phyloP scores from a whole-genome alignment of 2,113 vertebrate species.

The Eolophus roseicapilla region DNA sequence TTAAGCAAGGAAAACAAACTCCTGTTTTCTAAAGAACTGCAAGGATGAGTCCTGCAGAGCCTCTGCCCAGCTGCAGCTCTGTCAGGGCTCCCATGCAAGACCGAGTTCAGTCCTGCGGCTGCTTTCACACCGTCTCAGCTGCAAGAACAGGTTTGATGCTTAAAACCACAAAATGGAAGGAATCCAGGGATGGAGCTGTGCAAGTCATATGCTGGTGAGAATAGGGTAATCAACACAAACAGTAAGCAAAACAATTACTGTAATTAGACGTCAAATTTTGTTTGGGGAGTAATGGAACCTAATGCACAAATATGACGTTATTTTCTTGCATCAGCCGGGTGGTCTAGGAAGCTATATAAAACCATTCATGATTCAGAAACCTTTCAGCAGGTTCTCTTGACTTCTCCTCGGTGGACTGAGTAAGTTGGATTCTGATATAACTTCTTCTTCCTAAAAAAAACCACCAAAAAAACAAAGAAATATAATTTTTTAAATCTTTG shows the following conservation, averaged over 20 bases:
- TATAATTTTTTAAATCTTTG: background rate
- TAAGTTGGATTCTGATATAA: slow-evolving; percentile 42
- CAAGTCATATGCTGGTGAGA: background rate
- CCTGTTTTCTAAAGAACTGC: background rate
- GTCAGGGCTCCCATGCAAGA: fast-evolving
- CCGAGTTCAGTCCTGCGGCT: fast-evolving
- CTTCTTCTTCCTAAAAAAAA: background rate
- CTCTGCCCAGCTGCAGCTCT: background rate
- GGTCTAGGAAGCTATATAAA: slow-evolving; percentile 60
- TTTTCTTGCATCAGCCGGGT: slow-evolving; percentile 67
- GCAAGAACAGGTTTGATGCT: background rate
- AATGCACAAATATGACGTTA: slow-evolving; percentile 56
- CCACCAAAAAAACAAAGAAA: background rate
- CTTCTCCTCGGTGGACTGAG: slow-evolving; percentile 54
- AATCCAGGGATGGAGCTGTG: background rate
- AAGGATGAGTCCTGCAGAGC: background rate
- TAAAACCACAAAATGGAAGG: slow-evolving; percentile 4
- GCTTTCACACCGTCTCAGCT: fast-evolving
- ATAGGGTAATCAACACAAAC: slow-evolving; percentile 30
- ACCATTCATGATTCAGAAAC: slow-evolving; percentile 33
- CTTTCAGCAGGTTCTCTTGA: slow-evolving; percentile 45
- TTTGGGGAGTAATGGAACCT: slow-evolving; percentile 58
- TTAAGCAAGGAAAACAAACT: background rate
- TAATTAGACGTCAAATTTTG: slow-evolving; percentile 49
- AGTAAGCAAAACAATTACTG: slow-evolving; percentile 42